Evolutionary conservation across 2,888 invertebrate genomes (phyloP).

Genomic region (Drosophila paracracens): DNA sequence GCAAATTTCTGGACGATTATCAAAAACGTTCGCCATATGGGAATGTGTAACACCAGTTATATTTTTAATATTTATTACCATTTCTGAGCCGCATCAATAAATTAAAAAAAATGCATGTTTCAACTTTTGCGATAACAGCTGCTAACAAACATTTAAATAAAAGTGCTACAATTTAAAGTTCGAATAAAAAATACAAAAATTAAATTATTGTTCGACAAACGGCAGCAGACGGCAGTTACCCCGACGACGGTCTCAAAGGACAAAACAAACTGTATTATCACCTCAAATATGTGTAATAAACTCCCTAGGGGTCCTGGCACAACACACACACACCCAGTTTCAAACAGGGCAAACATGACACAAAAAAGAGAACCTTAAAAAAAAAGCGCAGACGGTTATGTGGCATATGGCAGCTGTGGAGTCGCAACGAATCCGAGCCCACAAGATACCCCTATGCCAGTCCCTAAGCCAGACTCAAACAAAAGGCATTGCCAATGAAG

Average conservation of each 20-base stretch:
- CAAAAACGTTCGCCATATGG: slow-evolving; percentile 57
- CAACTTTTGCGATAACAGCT: slow-evolving; percentile 68
- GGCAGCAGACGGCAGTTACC: slow-evolving; percentile 26
- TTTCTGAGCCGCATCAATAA: slow-evolving; percentile 51
- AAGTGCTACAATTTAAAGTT: slow-evolving; percentile 49
- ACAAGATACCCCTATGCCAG: slow-evolving; percentile 19
- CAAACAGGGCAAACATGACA: slow-evolving; percentile 43
- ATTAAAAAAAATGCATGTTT: slow-evolving; percentile 70
- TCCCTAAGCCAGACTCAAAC: slow-evolving; percentile 51
- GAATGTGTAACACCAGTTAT: slow-evolving; percentile 41
- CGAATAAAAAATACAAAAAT: slow-evolving; percentile 22
- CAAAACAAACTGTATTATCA: slow-evolving; percentile 73
- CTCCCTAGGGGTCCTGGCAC: slow-evolving; percentile 65
- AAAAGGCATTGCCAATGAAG: slow-evolving; percentile 73
- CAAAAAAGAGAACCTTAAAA: slow-evolving; percentile 35
- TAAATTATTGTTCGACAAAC: slow-evolving; percentile 59
- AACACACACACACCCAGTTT: slow-evolving; percentile 11
- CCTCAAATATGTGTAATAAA: slow-evolving; percentile 81
- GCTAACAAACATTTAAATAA: slow-evolving; percentile 70
- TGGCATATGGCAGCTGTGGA: slow-evolving; percentile 54
- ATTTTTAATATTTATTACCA: slow-evolving; percentile 29
- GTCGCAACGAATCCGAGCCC: slow-evolving; percentile 7
- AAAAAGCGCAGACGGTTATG: slow-evolving; percentile 48
- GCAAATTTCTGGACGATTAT: slow-evolving; percentile 76
- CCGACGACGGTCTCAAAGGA: slow-evolving; percentile 18